Percentiles rank a stretch among this genome's conserved stretches.
These are phyloP conservation scores for Branchellion lobata DNA, from an alignment of 2,888 invertebrate species.

Conservation along the genomic window DNA sequence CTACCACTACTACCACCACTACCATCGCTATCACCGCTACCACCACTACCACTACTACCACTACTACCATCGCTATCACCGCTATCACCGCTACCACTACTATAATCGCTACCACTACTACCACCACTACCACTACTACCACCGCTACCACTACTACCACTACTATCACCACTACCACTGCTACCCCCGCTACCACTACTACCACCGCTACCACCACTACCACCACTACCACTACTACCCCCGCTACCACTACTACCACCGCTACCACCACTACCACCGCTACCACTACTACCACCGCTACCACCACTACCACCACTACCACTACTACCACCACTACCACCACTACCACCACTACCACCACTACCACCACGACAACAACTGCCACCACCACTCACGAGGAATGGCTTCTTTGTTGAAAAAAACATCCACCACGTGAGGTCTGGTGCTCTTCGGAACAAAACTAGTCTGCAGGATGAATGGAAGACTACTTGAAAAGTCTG, in stretches of 20 bases:
- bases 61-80: not conserved
- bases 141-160: not conserved
- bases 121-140: not conserved
- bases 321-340: not conserved
- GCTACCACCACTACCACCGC: not conserved
- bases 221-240: too few relatives aligned
- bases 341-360: not conserved
- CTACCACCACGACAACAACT: not conserved
- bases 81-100: too few relatives aligned
- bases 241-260: not conserved
- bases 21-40: too few relatives aligned
- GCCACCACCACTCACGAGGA: conserved; percentile 58
- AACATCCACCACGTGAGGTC: conserved; percentile 84
- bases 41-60: too few relatives aligned
- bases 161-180: not conserved
- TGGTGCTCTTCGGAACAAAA: conserved; percentile 83
- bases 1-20: too few relatives aligned
- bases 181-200: too few relatives aligned
- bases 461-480: conserved; percentile 66
- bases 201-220: conserved; percentile 55
- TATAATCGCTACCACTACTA: not conserved
- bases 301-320: not conserved
- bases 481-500: not conserved
- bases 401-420: conserved; percentile 67
- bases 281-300: not conserved